Base-by-base conservation (phyloP, 2,888 invertebrate genomes). In the Reticulitermes lucifugus region DNA sequence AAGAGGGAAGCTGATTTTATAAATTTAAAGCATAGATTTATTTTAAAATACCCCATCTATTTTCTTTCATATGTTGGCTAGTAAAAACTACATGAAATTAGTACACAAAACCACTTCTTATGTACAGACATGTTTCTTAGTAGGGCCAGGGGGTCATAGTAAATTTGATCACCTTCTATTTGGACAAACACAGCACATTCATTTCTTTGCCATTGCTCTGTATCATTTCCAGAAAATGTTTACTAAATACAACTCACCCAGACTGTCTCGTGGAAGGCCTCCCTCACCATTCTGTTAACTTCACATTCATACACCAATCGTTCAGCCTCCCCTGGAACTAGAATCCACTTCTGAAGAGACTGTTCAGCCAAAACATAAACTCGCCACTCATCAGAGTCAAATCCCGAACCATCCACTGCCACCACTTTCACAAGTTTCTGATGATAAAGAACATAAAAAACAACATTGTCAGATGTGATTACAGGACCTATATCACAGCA, bases 331-430 rank as follows among this genome's bases (percentile, higher is more conserved):
- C 92, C 92, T 46, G 91, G 91, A 79, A 91, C 93, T 84, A 96
- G 93, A 81, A 93, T 92, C 98, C 98, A 98, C 89, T 96, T 95
- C 91, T 98, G 98, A 86, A 98, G 91, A 87, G 94, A 94, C 71
- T 95, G 94, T 83, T 96, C 97, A 22, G 96, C 94, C 85, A 97
- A 91, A 83, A 96, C 94, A 87, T 94, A 94, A n/a, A 96, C 93
- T 81, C 93, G 91, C 88, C 94, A 93, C 65, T 92, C 92, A 14
- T 91, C 90, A 29, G 90, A 89, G 35, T 89, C 89, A 9, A 89
- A 90, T 87, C 89, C 91, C 88, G 90, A 91, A 88, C 29, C 89
- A 82, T 80, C 86, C 86, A 85, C 89, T 77, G 93, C 93, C 84
- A 94, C 91, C 83, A 96, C 94, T 88, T 96, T 95, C 0, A 96